Conservation (phyloP, 1,140 invertebrate species). For the Luehdorfia chinensis region DNA sequence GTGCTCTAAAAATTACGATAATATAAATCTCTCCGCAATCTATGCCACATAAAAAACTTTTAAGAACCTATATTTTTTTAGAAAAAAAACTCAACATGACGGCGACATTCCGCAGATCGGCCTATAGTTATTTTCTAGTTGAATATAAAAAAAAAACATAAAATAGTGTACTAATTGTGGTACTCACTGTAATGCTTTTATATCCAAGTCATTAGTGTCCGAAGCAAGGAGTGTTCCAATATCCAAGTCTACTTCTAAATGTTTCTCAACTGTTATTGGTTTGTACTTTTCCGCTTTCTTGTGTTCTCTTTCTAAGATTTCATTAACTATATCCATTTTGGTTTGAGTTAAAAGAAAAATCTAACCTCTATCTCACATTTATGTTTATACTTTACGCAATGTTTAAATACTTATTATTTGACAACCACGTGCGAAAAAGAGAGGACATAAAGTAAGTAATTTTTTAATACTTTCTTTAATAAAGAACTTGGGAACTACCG, state of each 20-base stretch:
- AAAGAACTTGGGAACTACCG: no score
- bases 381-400: neutral
- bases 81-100: no score
- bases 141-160: no score
- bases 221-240: slow-evolving; percentile 82
- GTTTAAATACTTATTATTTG: neutral
- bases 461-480: no score
- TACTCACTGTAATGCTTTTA: slow-evolving; percentile 79
- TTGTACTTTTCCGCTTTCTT: slow-evolving; percentile 81
- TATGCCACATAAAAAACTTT: no score
- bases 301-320: slow-evolving; percentile 79
- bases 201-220: slow-evolving; percentile 83
- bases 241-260: slow-evolving; percentile 84
- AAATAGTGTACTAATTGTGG: no score
- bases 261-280: slow-evolving; percentile 83
- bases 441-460: neutral
- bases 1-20: no score
- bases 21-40: no score
- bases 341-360: slow-evolving; percentile 4
- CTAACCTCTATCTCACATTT: slow-evolving; percentile 11
- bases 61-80: no score
- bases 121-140: no score
- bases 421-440: slow-evolving; percentile 19
- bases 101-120: no score
- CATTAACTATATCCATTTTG: slow-evolving; percentile 81